Conservation (phyloP, 1,140 invertebrate genomes). For the Amphibalanus amphitrite region DNA sequence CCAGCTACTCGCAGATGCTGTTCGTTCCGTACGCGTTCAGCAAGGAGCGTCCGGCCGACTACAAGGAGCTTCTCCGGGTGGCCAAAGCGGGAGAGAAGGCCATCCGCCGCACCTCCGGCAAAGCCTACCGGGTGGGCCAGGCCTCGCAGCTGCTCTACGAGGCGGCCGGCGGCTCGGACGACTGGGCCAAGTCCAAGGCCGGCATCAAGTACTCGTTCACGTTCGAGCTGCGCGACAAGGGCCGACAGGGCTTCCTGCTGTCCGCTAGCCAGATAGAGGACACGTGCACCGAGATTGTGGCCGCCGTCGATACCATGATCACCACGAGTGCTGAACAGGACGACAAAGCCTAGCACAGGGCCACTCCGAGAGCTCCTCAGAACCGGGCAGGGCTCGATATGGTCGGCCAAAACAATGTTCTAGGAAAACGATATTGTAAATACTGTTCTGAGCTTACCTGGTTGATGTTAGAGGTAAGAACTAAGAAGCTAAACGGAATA, state of each 20-base stretch:
- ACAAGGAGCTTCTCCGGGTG: constrained; percentile 47
- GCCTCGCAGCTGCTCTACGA: not conserved
- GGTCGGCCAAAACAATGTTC: too few relatives aligned
- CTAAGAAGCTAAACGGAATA: too few relatives aligned
- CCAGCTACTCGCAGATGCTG: constrained; percentile 65
- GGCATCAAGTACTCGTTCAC: constrained; percentile 30
- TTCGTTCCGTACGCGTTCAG: constrained; percentile 70
- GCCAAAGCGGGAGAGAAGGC: constrained; percentile 38
- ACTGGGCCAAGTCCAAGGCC: constrained; percentile 27
- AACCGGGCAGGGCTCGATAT: too few relatives aligned
- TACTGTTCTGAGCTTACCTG: too few relatives aligned
- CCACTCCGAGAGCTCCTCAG: too few relatives aligned
- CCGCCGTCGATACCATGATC: constrained; percentile 11
- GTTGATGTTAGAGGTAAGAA: too few relatives aligned
- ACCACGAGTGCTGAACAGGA: too few relatives aligned
- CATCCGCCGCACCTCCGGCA: too few relatives aligned
- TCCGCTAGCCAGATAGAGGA: constrained; percentile 28
- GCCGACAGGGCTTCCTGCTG: constrained; percentile 31
- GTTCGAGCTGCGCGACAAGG: constrained; percentile 27
- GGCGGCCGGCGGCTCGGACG: constrained; percentile 24
- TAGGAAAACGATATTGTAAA: too few relatives aligned
- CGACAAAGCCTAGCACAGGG: too few relatives aligned
- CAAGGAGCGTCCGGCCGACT: constrained; percentile 43
- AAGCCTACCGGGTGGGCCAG: not conserved
- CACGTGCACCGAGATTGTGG: constrained; percentile 27